Evolutionary conservation across 2,888 invertebrate genomes (phyloP).

Genomic region (Orgyia antiqua): DNA sequence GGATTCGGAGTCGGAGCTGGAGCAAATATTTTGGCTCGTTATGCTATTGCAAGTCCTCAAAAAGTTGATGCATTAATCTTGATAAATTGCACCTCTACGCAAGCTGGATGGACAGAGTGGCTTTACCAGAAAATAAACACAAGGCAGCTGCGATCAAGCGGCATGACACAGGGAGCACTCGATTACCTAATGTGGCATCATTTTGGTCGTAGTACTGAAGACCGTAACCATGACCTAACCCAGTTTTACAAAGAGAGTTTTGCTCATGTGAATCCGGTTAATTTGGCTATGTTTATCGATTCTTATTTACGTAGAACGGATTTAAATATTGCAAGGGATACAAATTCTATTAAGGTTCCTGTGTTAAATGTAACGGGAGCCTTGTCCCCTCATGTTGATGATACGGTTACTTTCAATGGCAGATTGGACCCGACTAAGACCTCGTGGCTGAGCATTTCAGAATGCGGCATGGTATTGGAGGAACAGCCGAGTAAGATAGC

Average conservation of each 20-base stretch:
- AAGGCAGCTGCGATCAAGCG: slow-evolving; percentile 90
- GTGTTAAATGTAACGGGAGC: slow-evolving; percentile 97
- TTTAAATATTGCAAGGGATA: slow-evolving; percentile 85
- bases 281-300: slow-evolving; percentile 96
- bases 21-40: slow-evolving; percentile 96
- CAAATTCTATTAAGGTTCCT: slow-evolving; percentile 86
- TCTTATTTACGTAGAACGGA: slow-evolving; percentile 94
- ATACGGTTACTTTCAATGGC: slow-evolving; percentile 97
- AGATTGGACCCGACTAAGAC: slow-evolving; percentile 96
- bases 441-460: slow-evolving; percentile 99
- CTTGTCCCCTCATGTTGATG: slow-evolving; percentile 96
- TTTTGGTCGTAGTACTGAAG: slow-evolving; percentile 93
- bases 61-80: slow-evolving; percentile 94
- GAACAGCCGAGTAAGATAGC: slow-evolving; percentile 98
- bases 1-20: slow-evolving; percentile 99
- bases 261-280: slow-evolving; percentile 94
- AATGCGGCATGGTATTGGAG: slow-evolving; percentile 98
- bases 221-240: slow-evolving; percentile 95
- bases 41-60: slow-evolving; percentile 90
- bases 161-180: slow-evolving; percentile 94
- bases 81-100: slow-evolving; percentile 95
- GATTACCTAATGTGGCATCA: slow-evolving; percentile 99
- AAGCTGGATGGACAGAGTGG: slow-evolving; percentile 99
- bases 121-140: slow-evolving; percentile 98
- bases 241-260: slow-evolving; percentile 96